Percentiles rank a stretch among this genome's conserved stretches.
These are phyloP conservation scores for Diploscapter pachys DNA, from an alignment of 1,140 invertebrate genomes.

Conservation along the genomic window DNA sequence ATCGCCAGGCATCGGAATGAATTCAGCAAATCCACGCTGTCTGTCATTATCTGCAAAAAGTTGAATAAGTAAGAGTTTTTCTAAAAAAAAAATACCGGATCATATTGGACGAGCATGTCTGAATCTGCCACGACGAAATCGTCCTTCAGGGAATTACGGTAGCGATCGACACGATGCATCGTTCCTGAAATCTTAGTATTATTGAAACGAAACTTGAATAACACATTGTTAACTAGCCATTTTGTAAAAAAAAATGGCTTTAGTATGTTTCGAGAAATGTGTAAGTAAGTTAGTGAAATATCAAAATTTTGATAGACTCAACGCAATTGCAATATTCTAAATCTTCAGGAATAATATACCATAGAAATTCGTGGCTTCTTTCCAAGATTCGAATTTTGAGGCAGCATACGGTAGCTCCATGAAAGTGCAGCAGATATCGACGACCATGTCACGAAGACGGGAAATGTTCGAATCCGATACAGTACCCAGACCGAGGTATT, in stretches of 20 bases:
- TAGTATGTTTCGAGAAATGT: neutral
- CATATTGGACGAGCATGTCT: conserved; percentile 14
- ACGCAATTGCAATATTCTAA: neutral
- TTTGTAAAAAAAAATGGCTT: neutral
- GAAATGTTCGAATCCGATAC: conserved; percentile 26
- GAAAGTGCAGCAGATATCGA: conserved; percentile 40
- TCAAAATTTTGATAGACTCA: too few relatives aligned
- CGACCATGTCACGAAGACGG: conserved; percentile 36
- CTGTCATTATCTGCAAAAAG: conserved; percentile 5
- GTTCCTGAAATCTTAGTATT: conserved; percentile 6
- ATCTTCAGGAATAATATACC: neutral
- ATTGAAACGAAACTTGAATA: neutral
- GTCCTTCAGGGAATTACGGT: conserved; percentile 21
- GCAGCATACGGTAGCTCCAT: conserved; percentile 40
- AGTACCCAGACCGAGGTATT: conserved; percentile 37
- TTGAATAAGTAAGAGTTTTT: neutral
- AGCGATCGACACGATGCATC: conserved; percentile 27
- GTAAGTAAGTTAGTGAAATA: neutral
- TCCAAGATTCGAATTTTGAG: conserved; percentile 35
- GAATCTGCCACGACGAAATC: conserved; percentile 38
- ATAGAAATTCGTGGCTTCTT: conserved; percentile 38
- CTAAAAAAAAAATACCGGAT: neutral
- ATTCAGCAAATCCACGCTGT: conserved; percentile 31
- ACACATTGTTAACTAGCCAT: neutral
- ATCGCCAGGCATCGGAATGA: conserved; percentile 35